A percentile compares a stretch with the other conserved stretches of the same genome.
These are phyloP conservation scores for Hemithea aestivaria DNA, from an alignment of 2,888 invertebrate genomes.

Conservation along the genomic window DNA sequence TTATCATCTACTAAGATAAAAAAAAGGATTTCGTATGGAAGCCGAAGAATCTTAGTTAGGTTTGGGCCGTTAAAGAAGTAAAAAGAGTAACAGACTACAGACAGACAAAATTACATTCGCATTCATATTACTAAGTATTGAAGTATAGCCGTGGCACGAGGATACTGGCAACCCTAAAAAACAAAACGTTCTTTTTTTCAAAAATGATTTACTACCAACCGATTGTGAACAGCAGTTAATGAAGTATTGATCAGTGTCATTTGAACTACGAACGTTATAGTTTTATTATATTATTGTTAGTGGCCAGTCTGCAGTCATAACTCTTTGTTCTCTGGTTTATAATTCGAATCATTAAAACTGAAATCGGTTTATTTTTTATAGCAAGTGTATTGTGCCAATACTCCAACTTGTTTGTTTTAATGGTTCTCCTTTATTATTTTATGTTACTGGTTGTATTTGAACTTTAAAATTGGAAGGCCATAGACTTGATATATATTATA, in stretches of 20 bases:
- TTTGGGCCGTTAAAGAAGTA: no score
- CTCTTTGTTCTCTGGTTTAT: slow-evolving; percentile 39
- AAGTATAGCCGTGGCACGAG: no score
- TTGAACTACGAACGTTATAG: slow-evolving; percentile 33
- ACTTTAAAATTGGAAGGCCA: slow-evolving; percentile 14
- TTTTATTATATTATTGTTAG: slow-evolving; percentile 32
- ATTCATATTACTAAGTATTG: no score
- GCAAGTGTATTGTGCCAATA: slow-evolving; percentile 18
- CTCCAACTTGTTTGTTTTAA: slow-evolving; percentile 19
- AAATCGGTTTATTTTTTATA: slow-evolving; percentile 22
- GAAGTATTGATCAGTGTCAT: slow-evolving; percentile 63
- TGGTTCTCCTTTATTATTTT: slow-evolving; percentile 22
- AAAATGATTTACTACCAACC: slow-evolving; percentile 66
- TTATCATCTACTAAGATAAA: no score
- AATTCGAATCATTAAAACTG: slow-evolving; percentile 26
- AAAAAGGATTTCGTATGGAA: no score
- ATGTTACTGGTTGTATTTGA: slow-evolving; percentile 20
- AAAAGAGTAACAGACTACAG: no score
- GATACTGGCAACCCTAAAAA: slow-evolving; percentile 49
- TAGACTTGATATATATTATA: no score
- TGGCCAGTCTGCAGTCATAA: slow-evolving; percentile 38
- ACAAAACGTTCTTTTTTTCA: slow-evolving; percentile 59
- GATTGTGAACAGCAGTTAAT: slow-evolving; percentile 63
- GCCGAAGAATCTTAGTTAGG: no score
- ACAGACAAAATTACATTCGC: no score